Percentiles rank a stretch among this genome's conserved stretches.
Conservation (phyloP, 2,113 vertebrate genomes). For the Heterotilapia buettikoferi region DNA sequence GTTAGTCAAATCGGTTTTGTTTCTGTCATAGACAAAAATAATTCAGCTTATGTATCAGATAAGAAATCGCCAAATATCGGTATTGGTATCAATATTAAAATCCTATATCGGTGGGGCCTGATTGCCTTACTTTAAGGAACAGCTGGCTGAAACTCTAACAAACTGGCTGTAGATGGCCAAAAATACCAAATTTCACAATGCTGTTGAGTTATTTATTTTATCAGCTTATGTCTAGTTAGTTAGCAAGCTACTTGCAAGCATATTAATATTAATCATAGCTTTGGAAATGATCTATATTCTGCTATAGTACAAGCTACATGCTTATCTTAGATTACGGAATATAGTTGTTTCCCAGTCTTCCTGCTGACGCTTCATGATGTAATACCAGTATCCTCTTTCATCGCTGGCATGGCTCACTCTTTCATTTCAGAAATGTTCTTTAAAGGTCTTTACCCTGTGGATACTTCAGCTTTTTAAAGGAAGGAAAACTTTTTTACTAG, state of each 20-base stretch:
- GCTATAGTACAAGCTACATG: not conserved
- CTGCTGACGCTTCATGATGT: not conserved
- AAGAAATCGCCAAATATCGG: fast-evolving
- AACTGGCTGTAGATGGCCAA: not conserved
- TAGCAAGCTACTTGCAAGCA: not conserved
- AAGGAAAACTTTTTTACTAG: not conserved
- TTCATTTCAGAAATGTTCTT: not conserved
- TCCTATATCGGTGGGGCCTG: fast-evolving
- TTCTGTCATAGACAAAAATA: not conserved
- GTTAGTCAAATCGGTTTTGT: not conserved
- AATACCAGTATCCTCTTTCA: not conserved
- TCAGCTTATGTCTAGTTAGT: not conserved
- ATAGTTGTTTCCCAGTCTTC: not conserved
- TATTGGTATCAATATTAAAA: not conserved
- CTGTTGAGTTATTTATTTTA: not conserved
- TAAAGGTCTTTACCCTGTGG: not conserved
- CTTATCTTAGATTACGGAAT: not conserved
- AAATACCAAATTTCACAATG: not conserved
- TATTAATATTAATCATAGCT: not conserved
- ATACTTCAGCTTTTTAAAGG: not conserved
- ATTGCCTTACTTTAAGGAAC: not conserved
- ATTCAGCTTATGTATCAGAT: not conserved
- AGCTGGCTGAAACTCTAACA: not conserved
- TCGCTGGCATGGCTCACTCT: not conserved
- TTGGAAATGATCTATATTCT: not conserved